Evolutionary conservation across 2,888 invertebrate genomes (phyloP), one percentile per base, ranked within the genome.

Genomic region (Erebia aethiops): DNA sequence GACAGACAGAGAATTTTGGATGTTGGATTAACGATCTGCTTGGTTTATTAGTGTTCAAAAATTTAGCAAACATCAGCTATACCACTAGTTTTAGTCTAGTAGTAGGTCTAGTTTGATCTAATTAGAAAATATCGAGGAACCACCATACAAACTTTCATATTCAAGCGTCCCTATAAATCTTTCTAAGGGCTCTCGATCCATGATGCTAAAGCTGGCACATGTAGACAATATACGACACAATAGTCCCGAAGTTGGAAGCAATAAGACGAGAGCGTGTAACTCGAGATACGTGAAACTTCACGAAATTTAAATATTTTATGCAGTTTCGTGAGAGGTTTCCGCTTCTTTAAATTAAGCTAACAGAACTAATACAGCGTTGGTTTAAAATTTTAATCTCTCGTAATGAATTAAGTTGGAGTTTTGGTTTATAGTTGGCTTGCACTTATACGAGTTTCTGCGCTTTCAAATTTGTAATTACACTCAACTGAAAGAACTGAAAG

Each of bases 151-250:
- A 11, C 11, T 13, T 46, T 13, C 11, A 11, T 2, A 11, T 46
- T 13, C 11, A 46, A 46, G 46, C 46, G 4, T 13, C 13, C 11
- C 13, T 4, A 3, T 4, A 46, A 11, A 46, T 3, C 13, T 46
- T 46, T 0, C 11, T 0, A 46, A 1, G 13, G 11, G 11, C 46
- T 46, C 46, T 46, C 13, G 46, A 13, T 11, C 13, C 46, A 4
- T 13, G 13, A 46, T 41, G 60, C 58, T 43, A 56, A 66, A 65
- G 66, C 69, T 72, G 65, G 61, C 26, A 60, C 64, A 67, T 69
- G 62, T 81, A 87, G 86, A 88, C 88, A 86, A 88, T 87, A 83
- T 88, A 88, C 82, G 85, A 83, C 81, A 84, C 83, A 85, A 89
- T 89, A 68, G 51, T 86, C 88, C 81, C 84, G 80, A 89, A 85